Evolutionary conservation across 2,113 vertebrate species (phyloP).

Genomic region (Pteruthius melanotis): DNA sequence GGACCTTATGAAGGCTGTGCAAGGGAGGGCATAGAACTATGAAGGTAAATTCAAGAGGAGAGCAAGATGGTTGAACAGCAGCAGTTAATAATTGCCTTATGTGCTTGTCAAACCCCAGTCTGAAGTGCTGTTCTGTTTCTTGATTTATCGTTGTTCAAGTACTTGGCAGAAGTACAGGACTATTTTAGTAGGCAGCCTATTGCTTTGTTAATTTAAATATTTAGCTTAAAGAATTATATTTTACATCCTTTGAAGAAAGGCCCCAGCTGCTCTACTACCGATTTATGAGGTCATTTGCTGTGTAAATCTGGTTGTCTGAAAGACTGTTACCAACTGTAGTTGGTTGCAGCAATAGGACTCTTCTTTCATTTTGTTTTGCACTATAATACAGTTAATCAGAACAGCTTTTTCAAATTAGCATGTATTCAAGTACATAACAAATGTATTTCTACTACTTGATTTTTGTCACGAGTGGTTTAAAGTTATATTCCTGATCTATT

Average conservation of each 20-base stretch:
- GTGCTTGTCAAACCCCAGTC: background rate
- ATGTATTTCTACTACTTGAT: background rate
- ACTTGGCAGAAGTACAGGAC: background rate
- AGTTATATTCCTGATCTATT: background rate
- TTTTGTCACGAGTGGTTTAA: background rate
- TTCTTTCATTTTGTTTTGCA: background rate
- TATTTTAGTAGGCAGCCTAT: background rate
- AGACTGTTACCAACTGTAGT: background rate
- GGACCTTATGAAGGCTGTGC: background rate
- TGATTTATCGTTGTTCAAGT: conserved; percentile 16
- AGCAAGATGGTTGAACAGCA: background rate
- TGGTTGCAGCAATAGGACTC: background rate
- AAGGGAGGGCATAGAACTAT: background rate
- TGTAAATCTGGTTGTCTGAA: background rate
- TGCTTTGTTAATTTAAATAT: conserved; percentile 21
- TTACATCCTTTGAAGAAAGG: background rate
- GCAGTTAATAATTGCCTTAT: background rate
- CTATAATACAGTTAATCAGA: background rate
- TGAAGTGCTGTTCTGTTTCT: background rate
- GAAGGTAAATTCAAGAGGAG: background rate
- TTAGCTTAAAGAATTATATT: background rate
- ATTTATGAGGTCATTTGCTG: background rate
- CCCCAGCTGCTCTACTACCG: background rate
- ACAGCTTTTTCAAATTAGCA: background rate
- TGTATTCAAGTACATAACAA: background rate